These are phyloP conservation scores for Temnothorax longispinosus DNA, from an alignment of 1,140 invertebrate genomes.

Conservation along the genomic window DNA sequence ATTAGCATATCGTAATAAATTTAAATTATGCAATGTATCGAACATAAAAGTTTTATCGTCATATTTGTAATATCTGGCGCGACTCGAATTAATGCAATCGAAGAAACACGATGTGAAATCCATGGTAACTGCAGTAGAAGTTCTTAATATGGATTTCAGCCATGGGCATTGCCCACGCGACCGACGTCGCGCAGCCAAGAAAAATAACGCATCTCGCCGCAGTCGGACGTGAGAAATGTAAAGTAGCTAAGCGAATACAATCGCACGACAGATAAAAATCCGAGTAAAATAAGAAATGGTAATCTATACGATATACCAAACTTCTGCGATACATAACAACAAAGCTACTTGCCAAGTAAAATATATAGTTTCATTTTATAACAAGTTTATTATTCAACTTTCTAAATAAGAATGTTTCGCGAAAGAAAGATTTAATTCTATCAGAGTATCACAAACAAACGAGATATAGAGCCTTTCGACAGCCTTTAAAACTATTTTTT, in stretches of 20 bases:
- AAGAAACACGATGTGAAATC: constrained; percentile 18
- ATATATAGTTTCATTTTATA: not conserved
- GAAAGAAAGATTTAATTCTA: not conserved
- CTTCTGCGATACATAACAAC: not conserved
- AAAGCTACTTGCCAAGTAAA: not conserved
- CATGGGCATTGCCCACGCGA: constrained; percentile 77
- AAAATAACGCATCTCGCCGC: constrained; percentile 29
- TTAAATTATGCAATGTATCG: not conserved
- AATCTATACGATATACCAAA: not conserved
- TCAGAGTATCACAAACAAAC: not conserved
- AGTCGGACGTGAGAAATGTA: constrained; percentile 5
- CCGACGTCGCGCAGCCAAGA: not conserved
- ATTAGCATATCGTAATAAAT: not conserved
- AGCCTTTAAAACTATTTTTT: not conserved
- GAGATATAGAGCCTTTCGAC: not conserved
- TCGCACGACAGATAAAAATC: not conserved
- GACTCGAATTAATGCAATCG: not conserved
- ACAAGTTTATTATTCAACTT: not conserved
- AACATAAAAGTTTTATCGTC: not conserved
- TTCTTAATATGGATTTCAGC: constrained; percentile 78
- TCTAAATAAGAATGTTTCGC: not conserved
- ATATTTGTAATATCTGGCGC: not conserved
- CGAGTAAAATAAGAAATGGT: not conserved
- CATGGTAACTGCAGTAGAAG: not conserved
- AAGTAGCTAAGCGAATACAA: not conserved